These are phyloP conservation scores for Otus scops DNA, from an alignment of 2,797 vertebrate genomes.

Conservation along the genomic window DNA sequence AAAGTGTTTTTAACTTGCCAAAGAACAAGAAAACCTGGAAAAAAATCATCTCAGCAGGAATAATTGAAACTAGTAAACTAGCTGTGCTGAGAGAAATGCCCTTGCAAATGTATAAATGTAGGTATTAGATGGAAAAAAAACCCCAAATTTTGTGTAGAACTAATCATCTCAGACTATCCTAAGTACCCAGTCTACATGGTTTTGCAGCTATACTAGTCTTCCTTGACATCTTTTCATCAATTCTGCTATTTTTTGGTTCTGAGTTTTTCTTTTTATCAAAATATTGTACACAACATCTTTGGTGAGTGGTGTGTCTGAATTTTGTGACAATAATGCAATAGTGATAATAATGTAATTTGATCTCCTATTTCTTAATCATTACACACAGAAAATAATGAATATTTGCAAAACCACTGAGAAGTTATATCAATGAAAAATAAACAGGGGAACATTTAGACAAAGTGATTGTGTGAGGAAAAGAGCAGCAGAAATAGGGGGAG, in stretches of 20 bases:
- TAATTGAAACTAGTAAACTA: not conserved
- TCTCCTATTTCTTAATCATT: not conserved
- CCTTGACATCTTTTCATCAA: not conserved
- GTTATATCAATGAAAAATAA: not conserved
- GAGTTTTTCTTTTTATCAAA: not conserved
- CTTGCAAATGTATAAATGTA: not conserved
- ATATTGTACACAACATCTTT: not conserved
- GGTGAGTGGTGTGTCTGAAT: not conserved
- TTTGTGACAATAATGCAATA: not conserved
- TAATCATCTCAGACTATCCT: not conserved
- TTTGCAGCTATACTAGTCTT: not conserved
- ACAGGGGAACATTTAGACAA: not conserved
- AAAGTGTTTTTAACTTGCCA: not conserved
- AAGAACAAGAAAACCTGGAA: not conserved
- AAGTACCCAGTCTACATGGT: not conserved
- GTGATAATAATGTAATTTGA: not conserved
- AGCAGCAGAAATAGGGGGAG: not conserved
- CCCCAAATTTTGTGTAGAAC: not conserved
- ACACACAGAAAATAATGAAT: not conserved
- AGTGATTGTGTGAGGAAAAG: not conserved
- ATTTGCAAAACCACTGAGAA: not conserved
- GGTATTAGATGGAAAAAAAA: not conserved
- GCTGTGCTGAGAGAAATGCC: not conserved
- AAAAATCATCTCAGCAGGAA: not conserved
- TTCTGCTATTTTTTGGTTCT: not conserved